Evolutionary conservation across 2,113 vertebrate genomes (phyloP).

Genomic region (Oenanthe oenanthe): DNA sequence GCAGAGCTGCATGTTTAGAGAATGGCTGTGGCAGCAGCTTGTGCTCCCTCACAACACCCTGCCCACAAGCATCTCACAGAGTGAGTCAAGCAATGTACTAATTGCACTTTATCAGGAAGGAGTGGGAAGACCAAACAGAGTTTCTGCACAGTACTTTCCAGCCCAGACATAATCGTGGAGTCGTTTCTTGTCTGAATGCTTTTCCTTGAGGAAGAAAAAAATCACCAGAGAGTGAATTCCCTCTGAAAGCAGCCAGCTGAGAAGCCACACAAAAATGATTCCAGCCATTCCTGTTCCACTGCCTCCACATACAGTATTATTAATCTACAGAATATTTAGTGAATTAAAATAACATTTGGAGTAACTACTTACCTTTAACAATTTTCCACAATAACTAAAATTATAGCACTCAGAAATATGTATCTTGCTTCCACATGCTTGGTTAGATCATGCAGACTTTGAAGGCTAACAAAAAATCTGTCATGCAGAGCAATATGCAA

Average conservation of each 20-base stretch:
- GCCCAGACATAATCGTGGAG: neutral
- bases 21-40: neutral
- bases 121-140: neutral
- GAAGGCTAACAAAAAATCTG: slow-evolving; percentile 43
- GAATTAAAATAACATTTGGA: neutral
- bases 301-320: neutral
- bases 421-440: slow-evolving; percentile 21
- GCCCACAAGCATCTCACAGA: neutral
- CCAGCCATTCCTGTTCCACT: neutral
- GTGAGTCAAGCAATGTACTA: neutral
- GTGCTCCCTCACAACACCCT: slow-evolving; percentile 5
- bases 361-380: neutral
- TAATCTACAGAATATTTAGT: neutral
- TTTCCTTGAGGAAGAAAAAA: neutral
- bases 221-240: neutral
- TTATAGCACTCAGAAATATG: slow-evolving; percentile 15
- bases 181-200: neutral
- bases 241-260: neutral
- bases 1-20: slow-evolving; percentile 27
- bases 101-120: neutral
- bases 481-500: slow-evolving; percentile 45
- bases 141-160: neutral
- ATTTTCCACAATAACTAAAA: neutral
- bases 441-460: slow-evolving; percentile 18
- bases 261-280: neutral